phyloP scores from a whole-genome alignment of 2,113 vertebrate genomes.

The Otolemur garnettii region DNA sequence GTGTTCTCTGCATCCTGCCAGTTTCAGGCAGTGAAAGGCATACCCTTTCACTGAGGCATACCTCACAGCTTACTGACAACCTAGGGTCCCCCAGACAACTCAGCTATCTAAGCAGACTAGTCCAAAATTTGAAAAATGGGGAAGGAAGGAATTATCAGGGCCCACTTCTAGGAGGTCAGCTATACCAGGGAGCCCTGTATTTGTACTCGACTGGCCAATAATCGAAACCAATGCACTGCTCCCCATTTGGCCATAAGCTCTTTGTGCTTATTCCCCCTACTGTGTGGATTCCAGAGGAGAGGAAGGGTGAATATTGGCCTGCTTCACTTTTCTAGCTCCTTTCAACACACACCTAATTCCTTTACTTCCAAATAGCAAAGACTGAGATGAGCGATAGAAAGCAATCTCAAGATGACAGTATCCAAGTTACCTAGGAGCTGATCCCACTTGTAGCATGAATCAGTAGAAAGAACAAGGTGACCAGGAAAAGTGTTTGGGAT shows the following conservation, averaged over 20 bases:
- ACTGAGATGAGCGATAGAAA: neutral
- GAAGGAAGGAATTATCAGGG: neutral
- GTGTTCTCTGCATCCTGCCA: neutral
- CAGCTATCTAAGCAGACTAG: neutral
- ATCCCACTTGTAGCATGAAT: neutral
- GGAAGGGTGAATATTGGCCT: neutral
- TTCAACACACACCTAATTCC: no score
- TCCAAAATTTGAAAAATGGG: neutral
- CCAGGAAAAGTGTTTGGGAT: neutral
- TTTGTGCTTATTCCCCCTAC: neutral
- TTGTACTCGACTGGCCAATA: neutral
- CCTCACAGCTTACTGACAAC: neutral
- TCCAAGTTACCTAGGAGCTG: neutral
- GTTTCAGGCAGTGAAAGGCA: neutral
- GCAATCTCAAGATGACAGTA: neutral
- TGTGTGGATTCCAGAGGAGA: neutral
- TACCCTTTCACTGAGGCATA: no score
- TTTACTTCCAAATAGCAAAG: neutral
- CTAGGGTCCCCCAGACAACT: neutral
- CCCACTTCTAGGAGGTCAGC: neutral
- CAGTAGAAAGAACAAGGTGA: neutral
- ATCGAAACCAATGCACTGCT: neutral
- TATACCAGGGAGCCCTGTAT: neutral
- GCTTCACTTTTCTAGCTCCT: neutral
- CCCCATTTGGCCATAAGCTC: neutral